Evolutionary conservation across 2,797 vertebrate genomes (phyloP).

Genomic region (Galago senegalensis): DNA sequence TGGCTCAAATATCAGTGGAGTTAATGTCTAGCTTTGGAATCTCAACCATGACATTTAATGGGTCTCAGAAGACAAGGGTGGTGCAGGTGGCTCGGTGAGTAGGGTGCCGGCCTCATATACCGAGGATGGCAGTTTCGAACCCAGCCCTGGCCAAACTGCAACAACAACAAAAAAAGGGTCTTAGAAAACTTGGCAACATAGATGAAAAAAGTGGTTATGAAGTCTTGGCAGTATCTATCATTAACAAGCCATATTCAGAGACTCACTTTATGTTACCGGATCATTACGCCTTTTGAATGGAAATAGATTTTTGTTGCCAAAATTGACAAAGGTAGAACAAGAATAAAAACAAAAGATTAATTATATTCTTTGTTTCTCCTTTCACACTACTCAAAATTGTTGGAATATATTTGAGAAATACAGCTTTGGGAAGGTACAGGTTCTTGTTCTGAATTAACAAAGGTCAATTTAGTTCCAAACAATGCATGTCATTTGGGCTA

Average conservation of each 20-base stretch:
- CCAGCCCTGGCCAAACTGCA: too few species aligned
- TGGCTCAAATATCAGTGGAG: slow-evolving; percentile 40
- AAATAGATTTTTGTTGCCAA: slow-evolving; percentile 62
- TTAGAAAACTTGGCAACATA: slow-evolving; percentile 33
- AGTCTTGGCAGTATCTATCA: background rate
- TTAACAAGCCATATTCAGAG: background rate
- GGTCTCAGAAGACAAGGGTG: slow-evolving; percentile 1
- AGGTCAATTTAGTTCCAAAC: background rate
- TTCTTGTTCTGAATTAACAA: slow-evolving; percentile 41
- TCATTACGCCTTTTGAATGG: background rate
- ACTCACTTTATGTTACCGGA: background rate
- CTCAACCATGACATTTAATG: slow-evolving; percentile 60
- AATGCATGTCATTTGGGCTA: background rate
- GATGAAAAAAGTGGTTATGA: slow-evolving; percentile 55
- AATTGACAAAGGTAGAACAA: slow-evolving; percentile 5
- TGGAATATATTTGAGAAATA: background rate
- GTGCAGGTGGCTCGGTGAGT: too few species aligned
- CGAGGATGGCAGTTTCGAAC: too few species aligned
- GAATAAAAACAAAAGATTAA: slow-evolving; percentile 46
- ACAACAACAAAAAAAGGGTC: background rate
- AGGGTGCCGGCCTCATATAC: too few species aligned
- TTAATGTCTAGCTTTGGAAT: slow-evolving; percentile 37
- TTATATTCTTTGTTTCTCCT: slow-evolving; percentile 22
- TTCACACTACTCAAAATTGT: slow-evolving; percentile 8
- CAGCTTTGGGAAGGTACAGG: background rate